A percentile compares a stretch with the other conserved stretches of the same genome.
phyloP scores from a whole-genome alignment of 2,888 invertebrate species.

The Abscondita cerata region DNA sequence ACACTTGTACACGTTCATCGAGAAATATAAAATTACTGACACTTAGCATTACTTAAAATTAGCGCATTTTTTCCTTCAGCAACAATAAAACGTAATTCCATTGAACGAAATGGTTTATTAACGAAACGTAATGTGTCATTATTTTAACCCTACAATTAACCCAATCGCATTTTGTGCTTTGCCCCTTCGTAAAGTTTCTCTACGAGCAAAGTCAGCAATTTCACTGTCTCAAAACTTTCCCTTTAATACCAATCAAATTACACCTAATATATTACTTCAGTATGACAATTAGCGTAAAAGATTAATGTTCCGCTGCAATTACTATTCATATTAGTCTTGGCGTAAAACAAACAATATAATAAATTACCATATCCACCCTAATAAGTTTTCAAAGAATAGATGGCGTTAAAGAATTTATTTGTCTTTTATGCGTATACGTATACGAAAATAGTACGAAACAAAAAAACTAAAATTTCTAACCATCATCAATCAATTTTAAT shows the following conservation, averaged over 20 bases:
- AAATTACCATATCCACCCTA: conserved; percentile 5
- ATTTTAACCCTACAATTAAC: conserved; percentile 18
- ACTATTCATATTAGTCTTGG: conserved; percentile 6
- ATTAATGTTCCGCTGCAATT: conserved; percentile 5
- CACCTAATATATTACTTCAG: conserved; percentile 11
- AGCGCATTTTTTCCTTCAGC: not conserved
- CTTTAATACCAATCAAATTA: conserved; percentile 19
- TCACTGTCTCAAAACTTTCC: conserved; percentile 15
- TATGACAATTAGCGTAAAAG: conserved; percentile 13
- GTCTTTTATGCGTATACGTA: conserved; percentile 19
- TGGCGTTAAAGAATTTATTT: conserved; percentile 11
- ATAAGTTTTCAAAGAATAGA: not conserved
- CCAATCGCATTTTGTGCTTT: conserved; percentile 21
- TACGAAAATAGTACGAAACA: conserved; percentile 17
- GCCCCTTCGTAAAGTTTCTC: conserved; percentile 16
- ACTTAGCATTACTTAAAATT: not conserved
- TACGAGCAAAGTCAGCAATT: conserved; percentile 19
- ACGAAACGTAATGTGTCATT: conserved; percentile 23
- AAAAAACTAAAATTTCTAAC: conserved; percentile 28
- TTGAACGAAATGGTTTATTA: conserved; percentile 12
- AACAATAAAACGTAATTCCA: conserved; percentile 17
- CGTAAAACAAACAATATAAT: conserved; percentile 8
- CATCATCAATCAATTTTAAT: conserved; percentile 34
- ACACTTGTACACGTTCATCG: not conserved
- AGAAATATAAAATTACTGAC: conserved; percentile 3